Percentiles rank a stretch among this genome's conserved stretches.
Conservation (phyloP, 92 coral and sea anemone genomes). For the Scolanthus callimorphus region DNA sequence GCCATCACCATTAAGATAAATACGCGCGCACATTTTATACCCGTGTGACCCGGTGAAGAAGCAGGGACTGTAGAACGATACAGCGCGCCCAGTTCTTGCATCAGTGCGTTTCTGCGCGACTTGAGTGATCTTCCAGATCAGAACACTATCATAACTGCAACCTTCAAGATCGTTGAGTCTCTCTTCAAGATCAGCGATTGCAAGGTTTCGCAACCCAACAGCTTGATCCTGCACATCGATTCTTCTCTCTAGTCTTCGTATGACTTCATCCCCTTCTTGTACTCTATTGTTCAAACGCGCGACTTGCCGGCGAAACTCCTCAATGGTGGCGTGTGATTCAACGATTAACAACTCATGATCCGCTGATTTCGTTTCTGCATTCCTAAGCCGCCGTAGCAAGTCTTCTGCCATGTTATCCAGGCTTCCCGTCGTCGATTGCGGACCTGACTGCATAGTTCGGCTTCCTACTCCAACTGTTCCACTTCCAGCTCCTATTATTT, state of each 20-base stretch:
- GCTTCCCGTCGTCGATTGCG: not conserved
- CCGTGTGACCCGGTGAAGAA: conserved; percentile 72
- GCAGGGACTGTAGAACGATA: conserved; percentile 62
- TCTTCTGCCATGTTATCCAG: conserved; percentile 11
- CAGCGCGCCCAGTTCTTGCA: conserved; percentile 45
- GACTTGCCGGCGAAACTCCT: conserved; percentile 32
- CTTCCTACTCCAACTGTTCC: not conserved
- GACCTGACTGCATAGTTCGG: not conserved
- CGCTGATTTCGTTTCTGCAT: conserved; percentile 47
- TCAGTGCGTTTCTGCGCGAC: conserved; percentile 50
- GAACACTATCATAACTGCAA: conserved; percentile 42
- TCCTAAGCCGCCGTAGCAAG: conserved; percentile 21
- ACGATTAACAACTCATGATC: conserved; percentile 46
- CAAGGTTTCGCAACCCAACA: conserved; percentile 18
- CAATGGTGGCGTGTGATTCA: conserved; percentile 59
- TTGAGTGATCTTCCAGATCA: conserved; percentile 57
- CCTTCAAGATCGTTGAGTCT: conserved; percentile 18
- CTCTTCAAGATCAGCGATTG: conserved; percentile 35
- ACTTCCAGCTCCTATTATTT: not conserved
- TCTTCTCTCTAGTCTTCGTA: conserved; percentile 22
- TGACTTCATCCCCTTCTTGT: conserved; percentile 20
- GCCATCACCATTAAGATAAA: conserved; percentile 75
- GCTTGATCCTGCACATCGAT: conserved; percentile 35
- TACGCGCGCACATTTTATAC: conserved; percentile 84
- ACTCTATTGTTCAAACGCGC: conserved; percentile 16